Percentiles rank a stretch among this genome's conserved stretches.
These are phyloP conservation scores for Platycheirus rosarum DNA, from an alignment of 2,888 invertebrate species.

Conservation along the genomic window DNA sequence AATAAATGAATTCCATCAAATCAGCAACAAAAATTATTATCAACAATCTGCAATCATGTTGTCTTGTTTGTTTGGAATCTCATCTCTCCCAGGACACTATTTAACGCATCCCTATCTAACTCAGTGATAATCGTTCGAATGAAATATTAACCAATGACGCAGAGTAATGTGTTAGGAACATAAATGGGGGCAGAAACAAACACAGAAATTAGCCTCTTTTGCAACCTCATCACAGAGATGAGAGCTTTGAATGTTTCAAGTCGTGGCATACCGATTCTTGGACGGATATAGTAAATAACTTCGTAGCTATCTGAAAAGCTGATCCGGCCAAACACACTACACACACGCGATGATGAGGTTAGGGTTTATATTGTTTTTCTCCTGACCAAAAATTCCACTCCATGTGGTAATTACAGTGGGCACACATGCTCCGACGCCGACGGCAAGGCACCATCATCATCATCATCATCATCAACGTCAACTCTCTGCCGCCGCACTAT, in stretches of 20 bases:
- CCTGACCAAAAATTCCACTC: conserved; percentile 67
- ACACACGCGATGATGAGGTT: conserved; percentile 34
- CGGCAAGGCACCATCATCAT: conserved; percentile 58
- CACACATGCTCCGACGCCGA: conserved; percentile 60
- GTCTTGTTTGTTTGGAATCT: conserved; percentile 9
- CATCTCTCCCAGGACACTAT: background rate
- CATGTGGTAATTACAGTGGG: conserved; percentile 71
- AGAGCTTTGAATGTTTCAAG: conserved; percentile 39
- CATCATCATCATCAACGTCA: conserved; percentile 59
- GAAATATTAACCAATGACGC: conserved; percentile 54
- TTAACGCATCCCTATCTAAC: conserved; percentile 46
- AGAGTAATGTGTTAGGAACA: conserved; percentile 47
- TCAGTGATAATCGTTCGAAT: conserved; percentile 66
- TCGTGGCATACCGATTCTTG: conserved; percentile 36
- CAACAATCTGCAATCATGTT: conserved; percentile 7
- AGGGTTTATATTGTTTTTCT: conserved; percentile 73
- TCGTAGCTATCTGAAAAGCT: conserved; percentile 27
- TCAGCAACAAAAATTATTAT: conserved; percentile 45
- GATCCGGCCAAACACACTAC: conserved; percentile 39
- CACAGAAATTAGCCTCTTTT: conserved; percentile 37
- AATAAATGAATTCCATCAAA: conserved; percentile 40
- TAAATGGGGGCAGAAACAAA: background rate
- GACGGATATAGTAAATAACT: conserved; percentile 62
- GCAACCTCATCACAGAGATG: conserved; percentile 33
- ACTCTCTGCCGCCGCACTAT: conserved; percentile 37